Base-by-base conservation (phyloP, 2,113 vertebrate genomes). In the Orthochromis malagaraziensis region DNA sequence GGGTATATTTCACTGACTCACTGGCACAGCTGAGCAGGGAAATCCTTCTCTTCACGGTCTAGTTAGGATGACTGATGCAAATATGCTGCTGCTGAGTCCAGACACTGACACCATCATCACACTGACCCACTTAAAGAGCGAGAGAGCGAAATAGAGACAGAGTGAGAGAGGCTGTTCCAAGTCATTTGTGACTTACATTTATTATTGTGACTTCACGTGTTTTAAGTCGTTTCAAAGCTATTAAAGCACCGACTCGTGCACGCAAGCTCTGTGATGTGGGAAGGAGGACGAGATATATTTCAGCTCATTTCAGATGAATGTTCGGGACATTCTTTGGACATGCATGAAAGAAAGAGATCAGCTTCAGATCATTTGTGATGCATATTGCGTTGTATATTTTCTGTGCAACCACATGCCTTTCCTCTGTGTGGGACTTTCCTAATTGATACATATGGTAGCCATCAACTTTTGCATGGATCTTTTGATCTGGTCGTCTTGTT, bases 41-140 rank as follows among this genome's bases (percentile, higher is more conserved):
- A 95, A 95, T 94, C 95, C 94, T 93, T 93, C 93, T 94, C 92
- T 95, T 95, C 94, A 95, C 94, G 94, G 94, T 96, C 95, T 94
- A 94, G 92, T 95, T 96, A 91, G 92, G 94, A 95, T 95, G 94
- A 95, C 94, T 94, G 94, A 95, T 96, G 95, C 94, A 95, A 95
- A 96, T 95, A 95, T 95, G 93, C 92, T 91, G 92, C 94, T 89
- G 94, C 93, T 93, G 90, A 94, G 94, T 95, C 93, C 94, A 95
- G 94, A 95, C 94, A 95, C 85, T 88, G 93, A 95, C 94, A 93
- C 92, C 92, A 92, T 96, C 91, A 87, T 91, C 90, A 75, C 92
- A 93, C 89, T 96, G 95, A 95, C 94, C 95, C 92, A 93, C 65
- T 93, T 94, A 90, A 68, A 91, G 81, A 38, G 68, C 9, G 53